A percentile compares a stretch with the other conserved stretches of the same genome.
Evolutionary conservation across 2,797 vertebrate genomes (phyloP).

Genomic region (Anisognathus igniventris): DNA sequence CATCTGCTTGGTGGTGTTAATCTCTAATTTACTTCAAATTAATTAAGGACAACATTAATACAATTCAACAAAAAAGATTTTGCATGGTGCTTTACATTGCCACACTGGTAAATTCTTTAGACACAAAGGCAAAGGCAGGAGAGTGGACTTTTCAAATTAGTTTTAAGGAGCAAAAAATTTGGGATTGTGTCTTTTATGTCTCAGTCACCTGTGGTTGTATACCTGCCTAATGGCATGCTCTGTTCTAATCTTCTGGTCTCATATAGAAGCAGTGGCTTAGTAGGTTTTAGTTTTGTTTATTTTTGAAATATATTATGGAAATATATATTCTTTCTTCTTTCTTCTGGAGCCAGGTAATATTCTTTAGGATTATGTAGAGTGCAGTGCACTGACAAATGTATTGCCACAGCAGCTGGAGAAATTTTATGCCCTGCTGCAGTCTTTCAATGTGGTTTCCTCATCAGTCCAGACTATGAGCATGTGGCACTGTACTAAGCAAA

Average conservation of each 20-base stretch:
- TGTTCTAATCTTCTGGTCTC: not conserved
- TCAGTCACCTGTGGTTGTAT: not conserved
- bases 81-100: not conserved
- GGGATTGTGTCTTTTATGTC: not conserved
- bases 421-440: not conserved
- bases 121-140: not conserved
- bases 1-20: not conserved
- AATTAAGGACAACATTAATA: not conserved
- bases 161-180: not conserved
- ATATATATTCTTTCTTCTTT: not conserved
- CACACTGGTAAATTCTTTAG: not conserved
- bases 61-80: not conserved
- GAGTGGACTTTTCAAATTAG: not conserved
- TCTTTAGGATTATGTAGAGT: not conserved
- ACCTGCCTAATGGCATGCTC: not conserved
- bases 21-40: not conserved
- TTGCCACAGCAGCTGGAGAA: not conserved
- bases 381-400: not conserved
- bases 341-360: not conserved
- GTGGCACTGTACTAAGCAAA: not conserved
- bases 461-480: not conserved
- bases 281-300: not conserved
- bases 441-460: slow-evolving; percentile 33
- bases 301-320: not conserved
- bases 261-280: not conserved